phyloP scores from a whole-genome alignment of 2,888 invertebrate species.

The Drosophila pseudotakahashii region DNA sequence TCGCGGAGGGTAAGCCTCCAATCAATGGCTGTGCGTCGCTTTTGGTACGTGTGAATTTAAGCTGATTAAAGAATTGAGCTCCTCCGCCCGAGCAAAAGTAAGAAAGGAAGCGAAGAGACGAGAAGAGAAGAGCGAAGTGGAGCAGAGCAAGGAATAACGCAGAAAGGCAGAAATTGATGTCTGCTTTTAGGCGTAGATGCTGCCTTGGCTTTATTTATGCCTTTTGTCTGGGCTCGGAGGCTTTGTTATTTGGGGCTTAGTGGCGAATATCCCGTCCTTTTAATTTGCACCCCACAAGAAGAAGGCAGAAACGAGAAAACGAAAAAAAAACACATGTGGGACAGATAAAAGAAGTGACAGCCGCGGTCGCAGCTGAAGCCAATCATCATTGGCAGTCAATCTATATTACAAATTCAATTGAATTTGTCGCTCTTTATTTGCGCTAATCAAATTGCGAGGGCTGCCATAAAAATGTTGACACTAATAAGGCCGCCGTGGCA shows the following conservation, averaged over 20 bases:
- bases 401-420: constrained; percentile 62
- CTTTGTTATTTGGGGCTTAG: constrained; percentile 71
- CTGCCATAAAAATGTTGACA: constrained; percentile 49
- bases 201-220: constrained; percentile 69
- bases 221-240: constrained; percentile 59
- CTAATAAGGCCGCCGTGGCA: constrained; percentile 39
- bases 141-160: constrained; percentile 24
- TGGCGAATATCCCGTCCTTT: constrained; percentile 53
- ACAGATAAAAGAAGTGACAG: constrained; percentile 35
- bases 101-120: constrained; percentile 14
- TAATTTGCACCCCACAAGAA: constrained; percentile 40
- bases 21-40: constrained; percentile 79
- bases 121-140: constrained; percentile 4
- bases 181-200: constrained; percentile 70
- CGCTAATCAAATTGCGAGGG: constrained; percentile 38
- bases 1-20: constrained; percentile 66
- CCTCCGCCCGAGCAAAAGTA: constrained; percentile 3
- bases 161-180: constrained; percentile 69
- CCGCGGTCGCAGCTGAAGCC: constrained; percentile 50
- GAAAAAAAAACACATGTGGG: constrained; percentile 19
- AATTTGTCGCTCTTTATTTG: constrained; percentile 52
- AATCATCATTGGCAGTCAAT: constrained; percentile 64
- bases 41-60: constrained; percentile 83
- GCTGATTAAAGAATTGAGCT: constrained; percentile 82
- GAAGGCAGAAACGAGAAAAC: not conserved